These are phyloP conservation scores for Chrosomus eos DNA, from an alignment of 2,797 vertebrate species.

Conservation along the genomic window DNA sequence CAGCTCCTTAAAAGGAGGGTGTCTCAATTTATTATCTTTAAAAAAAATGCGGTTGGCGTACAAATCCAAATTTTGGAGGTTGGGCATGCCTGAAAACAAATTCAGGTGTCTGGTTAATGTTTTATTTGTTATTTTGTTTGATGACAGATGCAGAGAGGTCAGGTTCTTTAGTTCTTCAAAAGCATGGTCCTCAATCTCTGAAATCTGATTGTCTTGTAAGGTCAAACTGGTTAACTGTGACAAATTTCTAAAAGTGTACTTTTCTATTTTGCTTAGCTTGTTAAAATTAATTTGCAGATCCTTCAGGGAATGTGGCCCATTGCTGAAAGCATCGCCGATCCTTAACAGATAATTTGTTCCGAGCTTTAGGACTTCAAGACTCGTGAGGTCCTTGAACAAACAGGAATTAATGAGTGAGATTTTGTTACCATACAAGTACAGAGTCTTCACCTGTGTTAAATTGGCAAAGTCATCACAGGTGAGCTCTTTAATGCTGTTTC, in stretches of 20 bases:
- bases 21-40: not conserved
- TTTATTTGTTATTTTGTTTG: conserved; percentile 59
- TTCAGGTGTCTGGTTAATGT: conserved; percentile 34
- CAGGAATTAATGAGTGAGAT: conserved; percentile 48
- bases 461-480: conserved; percentile 56
- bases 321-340: conserved; percentile 49
- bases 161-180: conserved; percentile 57
- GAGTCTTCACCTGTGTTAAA: conserved; percentile 48
- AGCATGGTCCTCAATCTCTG: conserved; percentile 48
- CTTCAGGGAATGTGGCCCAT: conserved; percentile 42
- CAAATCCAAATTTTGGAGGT: conserved; percentile 55
- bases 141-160: conserved; percentile 46
- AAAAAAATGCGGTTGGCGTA: conserved; percentile 57
- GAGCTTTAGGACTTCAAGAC: conserved; percentile 55
- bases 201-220: conserved; percentile 65
- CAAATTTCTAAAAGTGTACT: conserved; percentile 54
- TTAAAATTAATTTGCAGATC: conserved; percentile 54
- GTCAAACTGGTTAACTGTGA: conserved; percentile 37
- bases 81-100: conserved; percentile 58
- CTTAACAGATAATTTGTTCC: conserved; percentile 56
- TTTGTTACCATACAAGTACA: conserved; percentile 59
- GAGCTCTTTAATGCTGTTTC: conserved; percentile 53
- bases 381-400: conserved; percentile 43
- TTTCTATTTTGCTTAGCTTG: conserved; percentile 59
- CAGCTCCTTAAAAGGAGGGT: conserved; percentile 56